These are phyloP conservation scores for Octonoba sinensis DNA, from an alignment of 2,888 invertebrate genomes.

Conservation along the genomic window DNA sequence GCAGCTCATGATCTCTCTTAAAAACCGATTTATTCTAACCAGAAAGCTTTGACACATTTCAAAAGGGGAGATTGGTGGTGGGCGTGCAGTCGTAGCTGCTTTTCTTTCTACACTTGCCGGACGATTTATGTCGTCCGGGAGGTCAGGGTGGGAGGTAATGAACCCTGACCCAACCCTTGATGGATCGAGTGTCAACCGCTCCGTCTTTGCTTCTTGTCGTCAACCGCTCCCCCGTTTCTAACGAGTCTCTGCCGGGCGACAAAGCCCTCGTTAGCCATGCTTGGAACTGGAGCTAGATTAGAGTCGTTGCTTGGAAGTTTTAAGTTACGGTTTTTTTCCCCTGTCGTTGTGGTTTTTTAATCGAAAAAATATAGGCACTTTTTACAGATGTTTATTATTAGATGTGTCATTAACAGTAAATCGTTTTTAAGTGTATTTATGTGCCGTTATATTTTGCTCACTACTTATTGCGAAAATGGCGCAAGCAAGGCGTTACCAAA, in stretches of 20 bases:
- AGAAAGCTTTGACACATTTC: conserved; percentile 43
- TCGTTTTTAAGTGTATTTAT: too few relatives aligned
- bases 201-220: conserved; percentile 3
- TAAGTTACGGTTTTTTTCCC: background rate
- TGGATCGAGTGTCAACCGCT: conserved; percentile 45
- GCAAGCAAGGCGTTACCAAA: background rate
- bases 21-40: conserved; percentile 50
- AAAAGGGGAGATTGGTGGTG: conserved; percentile 26
- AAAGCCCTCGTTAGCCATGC: conserved; percentile 35
- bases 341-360: too few relatives aligned
- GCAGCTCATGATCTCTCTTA: conserved; percentile 31
- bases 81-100: background rate
- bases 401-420: too few relatives aligned
- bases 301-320: conserved; percentile 17
- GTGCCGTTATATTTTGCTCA: too few relatives aligned
- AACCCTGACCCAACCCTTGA: conserved; percentile 54
- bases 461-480: conserved; percentile 5
- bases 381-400: too few relatives aligned
- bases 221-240: conserved; percentile 16
- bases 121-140: conserved; percentile 57
- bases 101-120: conserved; percentile 34
- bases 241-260: conserved; percentile 15
- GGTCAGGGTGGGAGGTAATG: conserved; percentile 60
- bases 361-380: too few relatives aligned
- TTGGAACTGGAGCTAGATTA: conserved; percentile 33